These are phyloP conservation scores for Pluvialis apricaria DNA, from an alignment of 2,113 vertebrate genomes.

Conservation along the genomic window DNA sequence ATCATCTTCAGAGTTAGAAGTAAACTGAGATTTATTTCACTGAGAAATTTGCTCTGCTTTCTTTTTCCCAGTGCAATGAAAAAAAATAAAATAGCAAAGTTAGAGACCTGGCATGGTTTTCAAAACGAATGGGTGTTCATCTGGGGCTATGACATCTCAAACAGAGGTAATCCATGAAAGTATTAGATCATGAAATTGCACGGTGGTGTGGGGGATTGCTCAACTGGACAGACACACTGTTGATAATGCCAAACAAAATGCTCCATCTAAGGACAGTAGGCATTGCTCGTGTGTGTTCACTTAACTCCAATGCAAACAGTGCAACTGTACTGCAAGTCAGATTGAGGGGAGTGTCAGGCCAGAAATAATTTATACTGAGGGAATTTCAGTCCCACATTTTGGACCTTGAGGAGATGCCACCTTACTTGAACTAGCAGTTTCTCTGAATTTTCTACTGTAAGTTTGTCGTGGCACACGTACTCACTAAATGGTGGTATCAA, in stretches of 20 bases:
- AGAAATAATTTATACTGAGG: background rate
- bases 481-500: background rate
- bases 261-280: background rate
- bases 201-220: background rate
- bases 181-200: background rate
- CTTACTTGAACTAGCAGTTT: slow-evolving; percentile 11
- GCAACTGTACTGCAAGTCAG: background rate
- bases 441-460: background rate
- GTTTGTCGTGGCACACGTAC: background rate
- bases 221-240: background rate
- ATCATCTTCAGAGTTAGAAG: background rate
- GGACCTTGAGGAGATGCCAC: background rate
- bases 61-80: background rate
- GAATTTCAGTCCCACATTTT: background rate
- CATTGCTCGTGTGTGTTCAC: rapidly evolving
- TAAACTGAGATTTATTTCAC: background rate
- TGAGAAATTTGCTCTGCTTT: background rate
- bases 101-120: background rate
- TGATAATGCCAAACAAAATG: background rate
- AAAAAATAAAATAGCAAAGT: background rate
- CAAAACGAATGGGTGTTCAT: background rate
- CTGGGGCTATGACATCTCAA: background rate
- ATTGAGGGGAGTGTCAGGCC: background rate
- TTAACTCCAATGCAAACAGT: background rate
- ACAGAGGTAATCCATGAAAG: background rate